These are phyloP conservation scores for Upupa epops DNA, from an alignment of 2,113 vertebrate genomes.

Conservation along the genomic window DNA sequence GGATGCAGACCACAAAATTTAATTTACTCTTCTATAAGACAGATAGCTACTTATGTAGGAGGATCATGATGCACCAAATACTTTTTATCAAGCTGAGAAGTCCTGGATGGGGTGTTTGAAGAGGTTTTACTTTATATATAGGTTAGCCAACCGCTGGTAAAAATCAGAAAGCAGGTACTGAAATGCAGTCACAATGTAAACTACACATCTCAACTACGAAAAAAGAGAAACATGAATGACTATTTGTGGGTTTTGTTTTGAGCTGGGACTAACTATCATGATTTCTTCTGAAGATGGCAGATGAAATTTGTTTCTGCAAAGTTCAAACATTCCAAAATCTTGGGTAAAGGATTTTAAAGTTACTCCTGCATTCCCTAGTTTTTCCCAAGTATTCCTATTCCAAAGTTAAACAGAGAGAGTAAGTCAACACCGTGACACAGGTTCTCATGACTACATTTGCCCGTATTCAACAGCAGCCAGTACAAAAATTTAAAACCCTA, in stretches of 20 bases:
- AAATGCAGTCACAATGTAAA: not conserved
- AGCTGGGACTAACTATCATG: not conserved
- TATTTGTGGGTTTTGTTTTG: not conserved
- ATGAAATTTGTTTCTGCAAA: not conserved
- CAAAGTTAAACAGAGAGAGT: not conserved
- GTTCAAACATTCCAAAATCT: not conserved
- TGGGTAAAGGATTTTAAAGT: not conserved
- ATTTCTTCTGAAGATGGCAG: not conserved
- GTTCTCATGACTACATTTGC: not conserved
- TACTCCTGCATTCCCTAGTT: not conserved
- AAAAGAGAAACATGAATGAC: not conserved
- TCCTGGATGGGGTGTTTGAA: fast-evolving
- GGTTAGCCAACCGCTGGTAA: not conserved
- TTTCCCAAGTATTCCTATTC: too few species aligned
- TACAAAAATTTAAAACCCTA: not conserved
- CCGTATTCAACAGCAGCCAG: not conserved
- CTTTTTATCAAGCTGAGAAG: not conserved
- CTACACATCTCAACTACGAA: not conserved
- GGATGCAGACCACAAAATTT: not conserved
- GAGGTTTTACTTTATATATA: not conserved
- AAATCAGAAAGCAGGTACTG: not conserved
- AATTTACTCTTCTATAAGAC: not conserved
- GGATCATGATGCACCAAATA: not conserved
- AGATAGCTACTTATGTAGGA: not conserved
- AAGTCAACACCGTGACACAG: not conserved